phyloP scores from a whole-genome alignment of 2,888 invertebrate genomes.

The Volucella inflata region DNA sequence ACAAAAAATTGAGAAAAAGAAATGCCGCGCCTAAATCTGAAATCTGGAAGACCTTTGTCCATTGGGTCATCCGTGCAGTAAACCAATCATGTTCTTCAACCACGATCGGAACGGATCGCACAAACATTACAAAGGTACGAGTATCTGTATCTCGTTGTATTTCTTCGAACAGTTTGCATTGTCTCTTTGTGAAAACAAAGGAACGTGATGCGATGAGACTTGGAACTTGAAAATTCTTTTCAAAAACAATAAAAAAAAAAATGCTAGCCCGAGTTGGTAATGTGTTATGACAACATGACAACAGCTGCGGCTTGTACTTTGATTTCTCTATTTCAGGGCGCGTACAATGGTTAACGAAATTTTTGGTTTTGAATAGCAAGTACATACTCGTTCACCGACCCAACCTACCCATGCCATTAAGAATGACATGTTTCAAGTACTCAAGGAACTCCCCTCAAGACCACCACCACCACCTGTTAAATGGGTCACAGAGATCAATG shows the following conservation, averaged over 20 bases:
- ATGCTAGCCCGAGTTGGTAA: background rate
- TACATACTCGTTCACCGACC: background rate
- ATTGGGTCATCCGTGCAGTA: slow-evolving; percentile 70
- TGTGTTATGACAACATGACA: slow-evolving; percentile 13
- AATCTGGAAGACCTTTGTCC: slow-evolving; percentile 43
- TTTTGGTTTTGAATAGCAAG: too few relatives aligned
- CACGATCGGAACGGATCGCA: slow-evolving; percentile 45
- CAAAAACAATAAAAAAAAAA: slow-evolving; percentile 5
- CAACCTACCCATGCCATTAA: background rate
- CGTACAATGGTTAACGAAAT: slow-evolving; percentile 1
- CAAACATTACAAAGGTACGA: slow-evolving; percentile 30
- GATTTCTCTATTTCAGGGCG: background rate
- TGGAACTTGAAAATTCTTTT: slow-evolving; percentile 26
- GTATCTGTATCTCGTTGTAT: background rate
- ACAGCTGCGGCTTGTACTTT: slow-evolving; percentile 21
- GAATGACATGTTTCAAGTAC: background rate
- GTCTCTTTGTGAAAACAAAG: slow-evolving; percentile 58
- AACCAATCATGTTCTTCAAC: slow-evolving; percentile 66
- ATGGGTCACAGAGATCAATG: slow-evolving; percentile 48
- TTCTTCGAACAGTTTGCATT: slow-evolving; percentile 51
- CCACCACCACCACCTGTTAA: slow-evolving; percentile 45
- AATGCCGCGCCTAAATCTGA: slow-evolving; percentile 52
- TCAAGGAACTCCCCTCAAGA: background rate
- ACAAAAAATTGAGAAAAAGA: slow-evolving; percentile 22
- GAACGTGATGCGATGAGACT: slow-evolving; percentile 24